phyloP scores from a whole-genome alignment of 2,797 vertebrate species.

The Florisuga fusca region DNA sequence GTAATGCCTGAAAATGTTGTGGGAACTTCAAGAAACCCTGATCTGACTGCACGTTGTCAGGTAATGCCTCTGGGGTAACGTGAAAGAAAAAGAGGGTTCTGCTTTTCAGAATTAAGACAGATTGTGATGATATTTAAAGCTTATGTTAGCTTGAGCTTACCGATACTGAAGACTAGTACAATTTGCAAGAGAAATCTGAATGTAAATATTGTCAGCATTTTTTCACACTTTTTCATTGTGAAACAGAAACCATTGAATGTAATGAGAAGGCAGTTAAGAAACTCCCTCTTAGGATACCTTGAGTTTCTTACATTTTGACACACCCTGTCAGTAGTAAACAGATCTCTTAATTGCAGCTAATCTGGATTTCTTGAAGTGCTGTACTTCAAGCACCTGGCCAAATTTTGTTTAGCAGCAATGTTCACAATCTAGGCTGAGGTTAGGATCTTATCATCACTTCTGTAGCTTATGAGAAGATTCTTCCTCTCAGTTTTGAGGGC shows the following conservation, averaged over 20 bases:
- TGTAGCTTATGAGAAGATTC: not conserved
- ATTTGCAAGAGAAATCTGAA: conserved; percentile 18
- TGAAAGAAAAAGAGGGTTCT: not conserved
- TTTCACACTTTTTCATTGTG: conserved; percentile 36
- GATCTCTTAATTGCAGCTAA: conserved; percentile 20
- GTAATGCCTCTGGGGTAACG: not conserved
- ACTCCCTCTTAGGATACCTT: not conserved
- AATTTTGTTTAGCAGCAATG: not conserved
- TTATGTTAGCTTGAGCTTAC: not conserved
- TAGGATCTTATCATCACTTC: not conserved
- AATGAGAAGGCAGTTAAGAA: conserved; percentile 49
- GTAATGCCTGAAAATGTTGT: not conserved
- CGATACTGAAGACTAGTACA: not conserved
- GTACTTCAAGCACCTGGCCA: not conserved
- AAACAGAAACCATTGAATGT: conserved; percentile 42
- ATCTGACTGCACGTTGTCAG: not conserved
- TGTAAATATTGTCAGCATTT: conserved; percentile 11
- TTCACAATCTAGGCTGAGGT: not conserved
- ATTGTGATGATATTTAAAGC: not conserved
- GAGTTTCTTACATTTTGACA: conserved; percentile 29
- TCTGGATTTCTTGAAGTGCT: conserved; percentile 25
- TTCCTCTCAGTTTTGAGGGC: not conserved
- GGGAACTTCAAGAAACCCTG: conserved; percentile 4
- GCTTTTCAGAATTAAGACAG: not conserved
- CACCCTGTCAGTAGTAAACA: conserved; percentile 37